phyloP scores from a whole-genome alignment of 2,797 vertebrate species.

The Chiloscyllium punctatum region DNA sequence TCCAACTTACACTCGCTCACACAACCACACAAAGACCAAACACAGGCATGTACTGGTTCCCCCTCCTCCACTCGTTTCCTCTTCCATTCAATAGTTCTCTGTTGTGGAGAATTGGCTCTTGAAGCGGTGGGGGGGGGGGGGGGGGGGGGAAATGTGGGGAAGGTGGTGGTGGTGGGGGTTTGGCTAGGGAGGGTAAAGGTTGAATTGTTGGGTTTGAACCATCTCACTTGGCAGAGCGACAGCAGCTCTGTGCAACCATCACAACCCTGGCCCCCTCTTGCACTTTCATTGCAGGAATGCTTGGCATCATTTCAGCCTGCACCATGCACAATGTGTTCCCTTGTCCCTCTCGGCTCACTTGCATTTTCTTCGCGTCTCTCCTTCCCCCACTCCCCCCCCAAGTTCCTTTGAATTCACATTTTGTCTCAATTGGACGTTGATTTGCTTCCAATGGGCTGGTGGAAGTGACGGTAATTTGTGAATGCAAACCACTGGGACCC shows the following conservation, averaged over 20 bases:
- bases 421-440: not conserved
- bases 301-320: not conserved
- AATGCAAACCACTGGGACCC: conserved; percentile 9
- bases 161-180: not conserved
- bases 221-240: not conserved
- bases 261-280: not conserved
- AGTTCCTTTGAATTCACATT: not conserved
- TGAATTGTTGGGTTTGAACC: not conserved
- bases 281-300: not conserved
- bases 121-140: too few relatives aligned
- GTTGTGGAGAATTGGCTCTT: not conserved
- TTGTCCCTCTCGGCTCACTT: not conserved
- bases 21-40: not conserved
- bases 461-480: conserved; percentile 4
- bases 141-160: too few relatives aligned
- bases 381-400: not conserved
- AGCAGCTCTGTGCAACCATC: not conserved
- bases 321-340: not conserved
- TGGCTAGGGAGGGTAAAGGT: too few relatives aligned
- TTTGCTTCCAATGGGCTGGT: not conserved
- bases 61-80: not conserved
- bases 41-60: not conserved
- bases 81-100: not conserved
- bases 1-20: too few relatives aligned
- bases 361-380: not conserved